Base-by-base conservation (phyloP, 2,888 invertebrate genomes). In the Cryptocheilus praepositus region DNA sequence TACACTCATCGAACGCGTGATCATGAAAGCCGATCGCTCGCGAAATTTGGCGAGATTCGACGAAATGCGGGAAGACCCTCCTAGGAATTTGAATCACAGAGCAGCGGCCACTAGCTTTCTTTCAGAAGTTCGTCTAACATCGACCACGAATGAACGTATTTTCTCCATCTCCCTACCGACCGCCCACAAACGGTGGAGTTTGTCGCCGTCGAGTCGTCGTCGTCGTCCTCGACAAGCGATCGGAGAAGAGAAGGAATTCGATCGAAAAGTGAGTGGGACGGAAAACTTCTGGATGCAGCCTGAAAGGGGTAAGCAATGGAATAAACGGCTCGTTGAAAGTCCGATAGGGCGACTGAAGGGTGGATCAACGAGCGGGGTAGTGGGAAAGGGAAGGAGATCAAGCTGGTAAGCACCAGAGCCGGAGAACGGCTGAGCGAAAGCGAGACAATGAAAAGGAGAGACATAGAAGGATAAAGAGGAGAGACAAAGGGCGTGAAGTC, bases 311-410 rank as follows among this genome's bases (percentile, higher is more conserved):
- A 72, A 74, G 76, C 77, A 77, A 71, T 76, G 74, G 77, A 72
- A 76, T 80, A 81, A 79, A 68, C 66, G 81, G 71, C 73, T 81
- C 82, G 79, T 81, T 81, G 81, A 83, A 82, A 84, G 82, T 83
- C 82, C 76, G 77, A 80, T 81, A 61, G 70, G 74, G 69, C 57
- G 55, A 58, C 53, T 5, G 54, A 43, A 56, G 43, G 54, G 46
- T 3, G 43, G 25, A 44, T 36, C 52, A 13, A 44, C 53, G 8
- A 5, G 11, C n/a, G 28, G 22, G 21, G n/a, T 16, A 25, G 13
- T 22, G 54, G 19, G 21, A 3, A 18, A 21, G 44, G 15, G 21
- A 18, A 64, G 45, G 18, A 15, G 55, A 28, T 25, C 25, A 25
- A 28, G 36, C 15, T 52, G 21, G 52, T 3, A 21, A 19, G 15